Conservation (phyloP, 2,113 vertebrate genomes). For the Catagonus wagneri region DNA sequence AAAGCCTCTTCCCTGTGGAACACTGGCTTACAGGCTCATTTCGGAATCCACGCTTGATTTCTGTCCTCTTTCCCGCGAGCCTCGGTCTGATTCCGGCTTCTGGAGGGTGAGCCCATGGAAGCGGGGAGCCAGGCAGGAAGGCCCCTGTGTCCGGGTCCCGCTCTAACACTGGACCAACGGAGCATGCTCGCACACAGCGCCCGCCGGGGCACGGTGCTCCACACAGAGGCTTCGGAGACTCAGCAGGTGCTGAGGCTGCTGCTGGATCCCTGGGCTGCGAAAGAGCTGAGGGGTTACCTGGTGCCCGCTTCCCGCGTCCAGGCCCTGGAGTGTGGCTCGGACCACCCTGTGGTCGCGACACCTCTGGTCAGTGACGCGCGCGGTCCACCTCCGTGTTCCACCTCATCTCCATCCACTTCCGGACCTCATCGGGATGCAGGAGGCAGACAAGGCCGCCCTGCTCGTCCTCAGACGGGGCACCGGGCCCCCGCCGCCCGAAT, state of each 20-base stretch:
- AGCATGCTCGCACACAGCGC: background rate
- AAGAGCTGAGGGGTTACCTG: background rate
- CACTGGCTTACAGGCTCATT: background rate
- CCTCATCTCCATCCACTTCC: background rate
- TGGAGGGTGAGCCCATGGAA: background rate
- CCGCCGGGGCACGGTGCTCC: background rate
- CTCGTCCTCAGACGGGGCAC: rapidly evolving
- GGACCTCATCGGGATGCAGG: background rate
- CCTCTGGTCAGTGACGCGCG: too few relatives aligned
- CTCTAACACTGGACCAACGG: too few relatives aligned
- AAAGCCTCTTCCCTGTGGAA: background rate
- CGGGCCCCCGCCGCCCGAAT: too few relatives aligned
- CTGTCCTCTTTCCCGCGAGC: background rate
- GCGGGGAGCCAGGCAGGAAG: background rate
- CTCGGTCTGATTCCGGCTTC: background rate
- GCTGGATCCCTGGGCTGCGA: background rate
- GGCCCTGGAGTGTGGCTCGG: rapidly evolving
- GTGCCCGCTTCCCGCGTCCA: rapidly evolving
- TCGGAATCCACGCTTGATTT: background rate
- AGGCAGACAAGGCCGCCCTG: background rate
- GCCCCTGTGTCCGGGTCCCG: too few relatives aligned
- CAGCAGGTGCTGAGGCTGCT: background rate
- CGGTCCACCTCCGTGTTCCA: too few relatives aligned
- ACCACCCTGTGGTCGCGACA: rapidly evolving
- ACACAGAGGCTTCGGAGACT: background rate